Percentiles rank a stretch among this genome's conserved stretches.
Conservation (phyloP, 2,113 vertebrate species). For the Rattus rattus region DNA sequence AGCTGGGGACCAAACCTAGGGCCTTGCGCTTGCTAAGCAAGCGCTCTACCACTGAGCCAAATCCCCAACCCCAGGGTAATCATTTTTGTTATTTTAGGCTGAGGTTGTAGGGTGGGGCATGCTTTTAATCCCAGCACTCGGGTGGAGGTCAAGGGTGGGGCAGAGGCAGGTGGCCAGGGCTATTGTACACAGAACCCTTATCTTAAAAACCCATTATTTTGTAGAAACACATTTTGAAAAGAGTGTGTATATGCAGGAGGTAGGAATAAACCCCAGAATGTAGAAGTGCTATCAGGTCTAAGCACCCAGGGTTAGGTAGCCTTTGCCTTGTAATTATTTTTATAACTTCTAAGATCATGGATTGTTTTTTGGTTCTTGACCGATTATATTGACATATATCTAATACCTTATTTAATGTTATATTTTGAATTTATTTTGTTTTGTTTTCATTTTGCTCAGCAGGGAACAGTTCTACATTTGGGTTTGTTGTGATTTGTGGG, state of each 20-base stretch:
- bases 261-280: constrained; percentile 30
- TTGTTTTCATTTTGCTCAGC: constrained; percentile 21
- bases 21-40: no score
- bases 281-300: not conserved
- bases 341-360: constrained; percentile 20
- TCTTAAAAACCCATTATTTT: not conserved
- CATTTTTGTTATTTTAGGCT: not conserved
- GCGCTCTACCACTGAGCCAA: no score
- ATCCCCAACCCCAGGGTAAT: no score
- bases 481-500: constrained; percentile 1
- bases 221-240: not conserved
- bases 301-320: not conserved
- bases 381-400: not conserved
- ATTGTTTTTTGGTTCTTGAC: constrained; percentile 52
- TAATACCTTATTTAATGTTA: constrained; percentile 12
- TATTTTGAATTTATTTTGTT: constrained; percentile 31
- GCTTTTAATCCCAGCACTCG: not conserved
- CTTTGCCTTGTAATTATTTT: constrained; percentile 21
- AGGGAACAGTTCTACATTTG: constrained; percentile 22
- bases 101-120: not conserved
- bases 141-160: fast-evolving
- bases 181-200: not conserved
- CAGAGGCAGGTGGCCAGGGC: not conserved
- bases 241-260: not conserved
- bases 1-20: no score